Evolutionary conservation across 1,140 invertebrate species (phyloP).

Genomic region (Venturia canescens): DNA sequence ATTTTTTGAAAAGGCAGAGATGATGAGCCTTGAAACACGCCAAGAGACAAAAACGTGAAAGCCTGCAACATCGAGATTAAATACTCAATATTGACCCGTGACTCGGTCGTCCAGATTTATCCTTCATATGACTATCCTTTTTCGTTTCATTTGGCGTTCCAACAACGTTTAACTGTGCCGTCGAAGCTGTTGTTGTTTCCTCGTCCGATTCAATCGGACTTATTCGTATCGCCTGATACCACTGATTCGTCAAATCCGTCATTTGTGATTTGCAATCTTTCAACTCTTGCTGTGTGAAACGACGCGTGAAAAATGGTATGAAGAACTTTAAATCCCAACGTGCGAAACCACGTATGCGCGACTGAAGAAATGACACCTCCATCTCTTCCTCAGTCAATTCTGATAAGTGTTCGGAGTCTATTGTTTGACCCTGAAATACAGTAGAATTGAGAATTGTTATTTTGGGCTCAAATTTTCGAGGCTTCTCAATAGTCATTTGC

Average conservation of each 20-base stretch:
- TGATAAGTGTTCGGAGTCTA: conserved; percentile 97
- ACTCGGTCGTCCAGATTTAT: conserved; percentile 69
- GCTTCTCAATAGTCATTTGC: too few relatives aligned
- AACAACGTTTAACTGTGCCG: conserved; percentile 66
- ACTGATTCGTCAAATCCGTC: conserved; percentile 96
- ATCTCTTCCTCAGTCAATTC: conserved; percentile 97
- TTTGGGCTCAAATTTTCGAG: too few relatives aligned
- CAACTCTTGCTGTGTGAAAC: conserved; percentile 96
- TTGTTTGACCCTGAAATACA: conserved; percentile 87
- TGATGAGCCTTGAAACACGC: background rate
- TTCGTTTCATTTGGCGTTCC: conserved; percentile 54
- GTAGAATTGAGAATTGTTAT: conserved; percentile 27
- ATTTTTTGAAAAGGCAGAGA: background rate
- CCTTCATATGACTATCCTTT: conserved; percentile 55
- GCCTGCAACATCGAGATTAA: conserved; percentile 59
- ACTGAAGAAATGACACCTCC: conserved; percentile 84
- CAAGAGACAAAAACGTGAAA: background rate
- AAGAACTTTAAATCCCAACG: conserved; percentile 95
- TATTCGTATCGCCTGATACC: conserved; percentile 95
- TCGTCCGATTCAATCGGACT: conserved; percentile 85
- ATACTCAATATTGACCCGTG: conserved; percentile 74
- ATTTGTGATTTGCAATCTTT: conserved; percentile 97
- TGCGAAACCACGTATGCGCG: conserved; percentile 89
- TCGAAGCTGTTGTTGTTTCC: conserved; percentile 74
- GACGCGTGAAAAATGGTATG: conserved; percentile 95